Conservation (phyloP, 2,888 invertebrate genomes). For the Hydrotaea diabolus region DNA sequence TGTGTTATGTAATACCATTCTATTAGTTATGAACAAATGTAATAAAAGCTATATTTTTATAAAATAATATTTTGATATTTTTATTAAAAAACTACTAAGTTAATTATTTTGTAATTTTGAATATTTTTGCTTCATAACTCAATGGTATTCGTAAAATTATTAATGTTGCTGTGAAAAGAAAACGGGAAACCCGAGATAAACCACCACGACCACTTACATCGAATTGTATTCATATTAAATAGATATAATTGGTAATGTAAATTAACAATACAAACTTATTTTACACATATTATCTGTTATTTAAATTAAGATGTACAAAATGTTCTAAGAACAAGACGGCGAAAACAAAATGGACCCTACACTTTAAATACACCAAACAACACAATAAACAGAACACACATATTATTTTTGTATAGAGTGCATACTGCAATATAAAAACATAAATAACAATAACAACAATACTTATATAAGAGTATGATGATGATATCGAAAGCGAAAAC, state of each 20-base stretch:
- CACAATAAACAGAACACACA: too few species aligned
- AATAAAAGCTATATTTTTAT: too few species aligned
- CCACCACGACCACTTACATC: conserved; percentile 4
- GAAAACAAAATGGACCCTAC: conserved; percentile 44
- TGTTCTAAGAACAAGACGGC: conserved; percentile 46
- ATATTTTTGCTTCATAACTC: too few species aligned
- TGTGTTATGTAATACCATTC: too few species aligned
- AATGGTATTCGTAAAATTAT: too few species aligned
- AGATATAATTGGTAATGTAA: not conserved
- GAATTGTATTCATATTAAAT: not conserved
- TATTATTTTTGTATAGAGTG: not conserved
- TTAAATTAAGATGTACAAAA: conserved; percentile 14
- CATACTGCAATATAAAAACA: conserved; percentile 3
- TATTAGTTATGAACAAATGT: too few species aligned
- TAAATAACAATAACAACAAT: conserved; percentile 33
- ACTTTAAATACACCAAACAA: conserved; percentile 21
- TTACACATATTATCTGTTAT: conserved; percentile 1
- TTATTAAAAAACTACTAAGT: too few species aligned
- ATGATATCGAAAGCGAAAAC: too few species aligned
- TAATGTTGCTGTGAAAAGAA: too few species aligned
- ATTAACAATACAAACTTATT: conserved; percentile 15
- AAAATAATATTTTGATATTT: too few species aligned
- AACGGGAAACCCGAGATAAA: not conserved
- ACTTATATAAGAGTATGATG: too few species aligned
- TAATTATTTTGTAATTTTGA: too few species aligned